Conservation (phyloP, 2,113 vertebrate species). For the Gymnorhina tibicen region DNA sequence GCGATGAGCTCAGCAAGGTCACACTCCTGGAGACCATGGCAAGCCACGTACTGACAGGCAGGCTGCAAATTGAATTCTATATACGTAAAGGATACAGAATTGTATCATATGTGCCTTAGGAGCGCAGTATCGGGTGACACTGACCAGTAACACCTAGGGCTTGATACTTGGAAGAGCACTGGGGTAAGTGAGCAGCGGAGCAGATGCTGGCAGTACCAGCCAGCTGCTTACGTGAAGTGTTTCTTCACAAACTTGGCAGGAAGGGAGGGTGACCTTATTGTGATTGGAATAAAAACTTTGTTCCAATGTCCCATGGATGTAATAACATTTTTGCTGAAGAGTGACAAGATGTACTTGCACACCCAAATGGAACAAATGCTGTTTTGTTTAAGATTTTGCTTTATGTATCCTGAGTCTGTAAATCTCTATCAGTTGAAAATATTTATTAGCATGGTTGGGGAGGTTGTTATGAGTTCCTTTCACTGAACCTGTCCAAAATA, state of each 20-base stretch:
- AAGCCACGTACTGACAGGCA: background rate
- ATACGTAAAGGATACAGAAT: background rate
- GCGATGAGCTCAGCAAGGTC: background rate
- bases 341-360: background rate
- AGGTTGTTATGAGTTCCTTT: background rate
- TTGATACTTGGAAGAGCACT: background rate
- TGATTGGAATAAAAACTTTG: background rate
- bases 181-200: background rate
- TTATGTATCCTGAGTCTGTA: background rate
- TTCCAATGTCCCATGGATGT: rapidly evolving
- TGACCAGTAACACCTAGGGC: background rate
- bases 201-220: background rate
- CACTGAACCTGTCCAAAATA: background rate
- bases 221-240: background rate
- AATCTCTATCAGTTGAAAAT: background rate
- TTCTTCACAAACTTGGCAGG: background rate
- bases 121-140: background rate
- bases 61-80: background rate
- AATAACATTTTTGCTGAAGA: background rate
- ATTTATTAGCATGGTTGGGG: background rate
- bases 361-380: background rate
- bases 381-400: background rate
- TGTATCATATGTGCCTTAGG: background rate
- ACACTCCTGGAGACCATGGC: background rate
- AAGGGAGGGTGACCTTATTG: background rate